These are phyloP conservation scores for Genyomyrus donnyi DNA, from an alignment of 2,113 vertebrate genomes.

Conservation along the genomic window DNA sequence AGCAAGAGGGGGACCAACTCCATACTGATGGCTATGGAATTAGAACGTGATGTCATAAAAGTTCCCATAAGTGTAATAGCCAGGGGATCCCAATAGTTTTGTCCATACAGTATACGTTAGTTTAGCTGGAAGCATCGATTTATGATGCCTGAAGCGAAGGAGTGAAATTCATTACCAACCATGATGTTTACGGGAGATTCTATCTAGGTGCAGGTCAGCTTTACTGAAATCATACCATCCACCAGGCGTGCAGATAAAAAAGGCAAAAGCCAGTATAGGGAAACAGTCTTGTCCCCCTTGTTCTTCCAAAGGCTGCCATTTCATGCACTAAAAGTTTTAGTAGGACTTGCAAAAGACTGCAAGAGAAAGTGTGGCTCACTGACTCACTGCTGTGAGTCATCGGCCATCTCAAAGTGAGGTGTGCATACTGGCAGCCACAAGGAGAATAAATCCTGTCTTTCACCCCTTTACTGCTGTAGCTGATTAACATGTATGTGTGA, in stretches of 20 bases:
- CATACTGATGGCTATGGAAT: neutral
- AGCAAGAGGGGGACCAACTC: neutral
- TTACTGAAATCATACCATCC: neutral
- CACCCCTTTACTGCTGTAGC: neutral
- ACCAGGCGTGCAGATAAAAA: neutral
- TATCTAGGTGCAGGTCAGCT: neutral
- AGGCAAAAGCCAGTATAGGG: neutral
- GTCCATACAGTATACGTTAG: neutral
- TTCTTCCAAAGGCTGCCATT: neutral
- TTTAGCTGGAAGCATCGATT: neutral
- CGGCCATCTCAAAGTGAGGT: neutral
- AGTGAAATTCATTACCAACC: neutral
- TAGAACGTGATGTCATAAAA: neutral
- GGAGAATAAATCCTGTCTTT: neutral
- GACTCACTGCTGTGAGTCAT: constrained; percentile 17
- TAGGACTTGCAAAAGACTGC: neutral
- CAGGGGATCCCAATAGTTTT: neutral
- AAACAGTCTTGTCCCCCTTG: neutral
- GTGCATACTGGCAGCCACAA: neutral
- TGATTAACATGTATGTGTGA: neutral
- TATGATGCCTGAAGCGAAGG: neutral
- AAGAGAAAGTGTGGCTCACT: neutral
- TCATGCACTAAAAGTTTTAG: neutral
- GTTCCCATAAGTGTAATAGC: neutral
- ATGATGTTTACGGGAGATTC: neutral